phyloP scores from a whole-genome alignment of 2,888 invertebrate genomes.

The Rosalia funebris region DNA sequence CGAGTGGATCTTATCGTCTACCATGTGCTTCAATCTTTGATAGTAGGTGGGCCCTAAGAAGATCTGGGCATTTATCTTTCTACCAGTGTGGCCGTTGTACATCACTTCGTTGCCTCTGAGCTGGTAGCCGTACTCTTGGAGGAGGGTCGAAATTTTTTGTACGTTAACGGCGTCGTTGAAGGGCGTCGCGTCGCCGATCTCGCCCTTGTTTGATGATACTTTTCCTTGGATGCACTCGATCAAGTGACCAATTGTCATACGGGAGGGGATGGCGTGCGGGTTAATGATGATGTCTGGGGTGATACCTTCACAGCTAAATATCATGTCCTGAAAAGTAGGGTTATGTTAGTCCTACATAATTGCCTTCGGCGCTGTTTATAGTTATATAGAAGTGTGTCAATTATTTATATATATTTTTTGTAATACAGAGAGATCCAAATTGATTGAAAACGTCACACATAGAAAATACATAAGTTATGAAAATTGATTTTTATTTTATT shows the following conservation, averaged over 20 bases:
- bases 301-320: slow-evolving; percentile 94
- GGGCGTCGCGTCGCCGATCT: slow-evolving; percentile 99
- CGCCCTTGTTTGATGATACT: slow-evolving; percentile 91
- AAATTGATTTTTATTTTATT: too few species aligned
- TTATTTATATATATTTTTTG: too few species aligned
- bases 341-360: too few species aligned
- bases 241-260: slow-evolving; percentile 99
- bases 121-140: slow-evolving; percentile 98
- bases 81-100: slow-evolving; percentile 98
- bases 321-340: slow-evolving; percentile 78
- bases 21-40: slow-evolving; percentile 99
- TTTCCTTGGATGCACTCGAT: slow-evolving; percentile 99
- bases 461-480: too few species aligned
- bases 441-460: background rate
- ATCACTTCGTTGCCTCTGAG: slow-evolving; percentile 89
- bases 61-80: slow-evolving; percentile 98
- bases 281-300: slow-evolving; percentile 99
- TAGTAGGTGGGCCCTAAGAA: slow-evolving; percentile 93
- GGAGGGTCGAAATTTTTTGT: slow-evolving; percentile 96
- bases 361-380: too few species aligned
- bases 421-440: too few species aligned
- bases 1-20: slow-evolving; percentile 99
- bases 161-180: slow-evolving; percentile 99
- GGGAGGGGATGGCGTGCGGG: slow-evolving; percentile 99
- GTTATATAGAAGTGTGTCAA: too few species aligned